Percentiles rank a stretch among this genome's conserved stretches.
Conservation (phyloP, 2,888 invertebrate genomes). For the Synanthedon tipuliformis region DNA sequence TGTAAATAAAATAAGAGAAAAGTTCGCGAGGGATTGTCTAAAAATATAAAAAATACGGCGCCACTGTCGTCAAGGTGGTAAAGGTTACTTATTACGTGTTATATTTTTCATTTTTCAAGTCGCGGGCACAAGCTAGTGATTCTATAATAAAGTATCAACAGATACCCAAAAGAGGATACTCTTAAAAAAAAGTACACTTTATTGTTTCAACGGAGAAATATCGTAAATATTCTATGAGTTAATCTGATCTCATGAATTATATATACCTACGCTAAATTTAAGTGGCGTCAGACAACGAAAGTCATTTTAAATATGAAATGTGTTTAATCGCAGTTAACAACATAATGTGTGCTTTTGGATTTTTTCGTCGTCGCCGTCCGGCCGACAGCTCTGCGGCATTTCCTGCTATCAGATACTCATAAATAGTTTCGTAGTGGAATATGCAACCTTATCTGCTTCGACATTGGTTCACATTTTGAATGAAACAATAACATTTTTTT, state of each 20-base stretch:
- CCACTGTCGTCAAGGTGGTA: no score
- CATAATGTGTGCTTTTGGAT: conserved; percentile 59
- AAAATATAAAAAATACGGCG: no score
- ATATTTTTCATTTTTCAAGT: no score
- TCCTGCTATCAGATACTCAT: conserved; percentile 47
- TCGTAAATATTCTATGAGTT: conserved; percentile 1
- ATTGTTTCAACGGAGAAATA: no score
- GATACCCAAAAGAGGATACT: no score
- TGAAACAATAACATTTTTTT: background rate
- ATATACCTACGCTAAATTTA: conserved; percentile 55
- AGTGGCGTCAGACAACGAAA: conserved; percentile 48
- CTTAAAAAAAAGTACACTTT: no score
- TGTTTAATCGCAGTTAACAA: conserved; percentile 64
- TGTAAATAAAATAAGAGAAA: no score
- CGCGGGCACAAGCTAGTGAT: no score
- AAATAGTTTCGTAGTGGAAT: no score
- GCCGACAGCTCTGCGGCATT: conserved; percentile 56
- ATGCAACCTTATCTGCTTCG: conserved; percentile 13
- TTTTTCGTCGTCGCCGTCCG: conserved; percentile 61
- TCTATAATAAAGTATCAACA: no score
- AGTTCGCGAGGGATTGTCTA: no score
- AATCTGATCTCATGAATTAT: conserved; percentile 27
- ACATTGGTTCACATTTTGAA: conserved; percentile 12
- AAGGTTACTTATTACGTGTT: no score
- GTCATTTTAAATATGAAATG: conserved; percentile 62